Conservation (phyloP, 2,113 vertebrate species). For the Phaethon lepturus region DNA sequence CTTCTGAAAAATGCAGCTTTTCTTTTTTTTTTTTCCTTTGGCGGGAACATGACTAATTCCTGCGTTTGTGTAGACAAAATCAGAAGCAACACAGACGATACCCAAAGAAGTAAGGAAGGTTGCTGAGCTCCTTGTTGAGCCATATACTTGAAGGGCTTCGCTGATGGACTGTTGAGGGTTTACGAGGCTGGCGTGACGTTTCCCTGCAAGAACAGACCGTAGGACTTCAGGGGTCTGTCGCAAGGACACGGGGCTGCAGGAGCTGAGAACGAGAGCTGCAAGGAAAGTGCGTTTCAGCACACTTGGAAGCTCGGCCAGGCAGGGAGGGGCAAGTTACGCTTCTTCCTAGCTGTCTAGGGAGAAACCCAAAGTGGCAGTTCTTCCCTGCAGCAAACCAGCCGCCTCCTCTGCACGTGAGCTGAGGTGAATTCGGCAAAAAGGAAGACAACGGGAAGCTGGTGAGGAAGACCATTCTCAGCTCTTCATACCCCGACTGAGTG, state of each 20-base stretch:
- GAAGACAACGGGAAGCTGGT: neutral
- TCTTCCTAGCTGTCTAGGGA: neutral
- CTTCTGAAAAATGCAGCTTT: neutral
- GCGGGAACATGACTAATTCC: neutral
- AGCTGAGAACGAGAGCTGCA: neutral
- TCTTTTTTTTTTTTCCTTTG: neutral
- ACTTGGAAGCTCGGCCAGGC: neutral
- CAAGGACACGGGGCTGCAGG: neutral
- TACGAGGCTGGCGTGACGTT: neutral
- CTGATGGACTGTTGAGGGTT: neutral
- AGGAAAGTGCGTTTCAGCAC: neutral
- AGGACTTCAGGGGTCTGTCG: neutral
- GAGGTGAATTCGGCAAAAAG: neutral
- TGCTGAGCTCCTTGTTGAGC: neutral
- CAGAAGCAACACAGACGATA: neutral
- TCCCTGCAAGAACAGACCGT: neutral
- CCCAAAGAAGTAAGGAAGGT: neutral
- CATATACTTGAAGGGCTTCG: neutral
- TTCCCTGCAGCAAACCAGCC: neutral
- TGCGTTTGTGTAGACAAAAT: neutral
- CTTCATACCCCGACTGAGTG: accelerated
- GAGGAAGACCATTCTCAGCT: neutral
- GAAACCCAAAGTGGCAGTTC: neutral
- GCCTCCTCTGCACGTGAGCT: neutral
- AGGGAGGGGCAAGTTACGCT: neutral